A percentile compares a stretch with the other conserved stretches of the same genome.
phyloP scores from a whole-genome alignment of 2,888 invertebrate genomes.

The Ectobius pallidus region DNA sequence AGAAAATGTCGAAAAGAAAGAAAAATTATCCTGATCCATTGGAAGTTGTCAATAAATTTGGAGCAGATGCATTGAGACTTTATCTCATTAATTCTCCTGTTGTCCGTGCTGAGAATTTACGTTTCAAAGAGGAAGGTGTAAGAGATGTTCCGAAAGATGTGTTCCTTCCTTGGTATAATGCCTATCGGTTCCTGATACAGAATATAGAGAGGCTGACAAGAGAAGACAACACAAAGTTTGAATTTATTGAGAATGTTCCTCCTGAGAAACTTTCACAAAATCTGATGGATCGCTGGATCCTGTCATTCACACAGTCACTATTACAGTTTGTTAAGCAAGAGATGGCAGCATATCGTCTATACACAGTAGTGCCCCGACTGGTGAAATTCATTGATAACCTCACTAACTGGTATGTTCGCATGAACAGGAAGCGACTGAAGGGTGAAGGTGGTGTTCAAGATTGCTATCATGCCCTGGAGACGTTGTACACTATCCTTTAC shows the following conservation, averaged over 20 bases:
- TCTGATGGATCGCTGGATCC: conserved; percentile 97
- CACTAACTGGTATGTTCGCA: conserved; percentile 98
- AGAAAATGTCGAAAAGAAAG: conserved; percentile 99
- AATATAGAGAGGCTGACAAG: conserved; percentile 82
- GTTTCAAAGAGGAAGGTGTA: conserved; percentile 97
- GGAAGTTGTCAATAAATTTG: conserved; percentile 86
- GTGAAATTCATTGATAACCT: conserved; percentile 97
- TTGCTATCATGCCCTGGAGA: conserved; percentile 82
- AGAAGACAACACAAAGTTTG: conserved; percentile 55
- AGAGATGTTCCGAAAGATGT: conserved; percentile 96
- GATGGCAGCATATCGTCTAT: conserved; percentile 93
- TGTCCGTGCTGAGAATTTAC: conserved; percentile 93
- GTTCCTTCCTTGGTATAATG: conserved; percentile 96
- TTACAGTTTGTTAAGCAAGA: conserved; percentile 87
- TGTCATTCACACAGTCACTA: conserved; percentile 94
- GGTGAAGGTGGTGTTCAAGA: conserved; percentile 85
- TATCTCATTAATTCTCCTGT: conserved; percentile 98
- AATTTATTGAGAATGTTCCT: conserved; percentile 52
- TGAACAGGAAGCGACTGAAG: conserved; percentile 94
- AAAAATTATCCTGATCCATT: conserved; percentile 98
- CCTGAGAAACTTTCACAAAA: conserved; percentile 59
- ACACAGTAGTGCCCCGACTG: conserved; percentile 92
- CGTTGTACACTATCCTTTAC: conserved; percentile 86
- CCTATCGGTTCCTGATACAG: conserved; percentile 91
- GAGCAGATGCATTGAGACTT: conserved; percentile 94